Base-by-base conservation (phyloP, 2,797 vertebrate genomes). In the Florisuga fusca region DNA sequence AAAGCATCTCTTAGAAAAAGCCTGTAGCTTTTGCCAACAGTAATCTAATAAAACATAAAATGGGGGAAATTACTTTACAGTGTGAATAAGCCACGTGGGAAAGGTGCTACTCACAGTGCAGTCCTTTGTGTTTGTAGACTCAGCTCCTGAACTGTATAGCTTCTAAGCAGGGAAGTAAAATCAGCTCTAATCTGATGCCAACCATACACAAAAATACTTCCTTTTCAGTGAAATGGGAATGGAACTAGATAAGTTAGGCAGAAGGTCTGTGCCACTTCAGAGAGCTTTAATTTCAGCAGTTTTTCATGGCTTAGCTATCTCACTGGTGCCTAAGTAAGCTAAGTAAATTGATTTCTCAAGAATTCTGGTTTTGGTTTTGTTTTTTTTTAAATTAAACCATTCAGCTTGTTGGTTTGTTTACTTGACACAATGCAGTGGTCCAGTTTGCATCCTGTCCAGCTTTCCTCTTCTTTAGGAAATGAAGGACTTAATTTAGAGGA, bases 121-220 rank as follows among this genome's bases (percentile, higher is more conserved):
- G 15, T 66, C 55, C 61, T 84, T 59, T 15, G 1, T 7, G 6
- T 31, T 3, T 29, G 29, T 72, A 20, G 34, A 7, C 53, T 55
- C 36, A 10, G 36, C 22, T 67, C 16, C 34, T 41, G 4, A 62
- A 10, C 64, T 33, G 1, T 0, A 4, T 3, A n/a, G 54, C 33
- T 33, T 38, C 21, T 9, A 48, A 87, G 61, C 57, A 64, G 36
- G 46, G 51, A 84, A 66, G 7, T 8, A 19, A 87, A 86, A 66
- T 33, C 64, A 75, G 1, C 45, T 9, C 16, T 9, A 23, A 26
- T 10, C 36, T 51, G 50, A 41, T 6, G n/a, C 14, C 27, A 54
- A 6, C 27, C 6, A 13, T 10, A 51, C 36, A n/a, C 1, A 33
- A 50, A 82, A 25, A 12, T 9, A 23, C 8, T 29, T 59, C 4